These are phyloP conservation scores for Heteropelma amictum DNA, from an alignment of 2,888 invertebrate genomes.

Conservation along the genomic window DNA sequence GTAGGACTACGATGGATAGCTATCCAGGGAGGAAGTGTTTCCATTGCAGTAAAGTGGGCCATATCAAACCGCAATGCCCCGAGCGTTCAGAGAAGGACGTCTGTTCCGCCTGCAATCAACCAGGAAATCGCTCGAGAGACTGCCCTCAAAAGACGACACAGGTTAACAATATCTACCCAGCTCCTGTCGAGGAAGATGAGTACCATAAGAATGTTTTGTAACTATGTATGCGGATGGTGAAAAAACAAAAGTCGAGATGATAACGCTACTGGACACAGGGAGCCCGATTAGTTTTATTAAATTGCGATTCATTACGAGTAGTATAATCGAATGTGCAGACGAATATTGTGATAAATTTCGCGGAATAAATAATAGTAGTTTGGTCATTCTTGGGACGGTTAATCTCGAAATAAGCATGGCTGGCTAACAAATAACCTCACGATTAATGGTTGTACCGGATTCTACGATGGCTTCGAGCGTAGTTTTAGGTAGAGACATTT, in stretches of 20 bases:
- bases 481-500: constrained; percentile 23
- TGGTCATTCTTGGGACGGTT: constrained; percentile 39
- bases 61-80: constrained; percentile 29
- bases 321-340: constrained; percentile 17
- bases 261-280: constrained; percentile 40
- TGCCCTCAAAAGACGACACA: constrained; percentile 13
- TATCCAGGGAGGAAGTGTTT: constrained; percentile 13
- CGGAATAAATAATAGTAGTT: constrained; percentile 33
- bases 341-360: constrained; percentile 17
- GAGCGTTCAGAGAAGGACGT: not conserved
- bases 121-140: constrained; percentile 12
- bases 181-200: constrained; percentile 31
- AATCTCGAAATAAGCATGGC: not conserved
- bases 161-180: constrained; percentile 23
- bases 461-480: constrained; percentile 35
- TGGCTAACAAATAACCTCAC: not conserved
- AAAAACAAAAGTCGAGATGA: constrained; percentile 4
- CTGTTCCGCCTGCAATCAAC: constrained; percentile 9
- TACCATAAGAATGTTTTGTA: constrained; percentile 27
- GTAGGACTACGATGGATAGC: not conserved
- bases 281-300: constrained; percentile 46
- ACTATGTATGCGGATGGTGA: constrained; percentile 8
- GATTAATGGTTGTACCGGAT: constrained; percentile 47
- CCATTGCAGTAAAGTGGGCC: constrained; percentile 18
- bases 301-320: constrained; percentile 27